Base-by-base conservation (phyloP, 2,797 vertebrate genomes). In the Helostoma temminkii region DNA sequence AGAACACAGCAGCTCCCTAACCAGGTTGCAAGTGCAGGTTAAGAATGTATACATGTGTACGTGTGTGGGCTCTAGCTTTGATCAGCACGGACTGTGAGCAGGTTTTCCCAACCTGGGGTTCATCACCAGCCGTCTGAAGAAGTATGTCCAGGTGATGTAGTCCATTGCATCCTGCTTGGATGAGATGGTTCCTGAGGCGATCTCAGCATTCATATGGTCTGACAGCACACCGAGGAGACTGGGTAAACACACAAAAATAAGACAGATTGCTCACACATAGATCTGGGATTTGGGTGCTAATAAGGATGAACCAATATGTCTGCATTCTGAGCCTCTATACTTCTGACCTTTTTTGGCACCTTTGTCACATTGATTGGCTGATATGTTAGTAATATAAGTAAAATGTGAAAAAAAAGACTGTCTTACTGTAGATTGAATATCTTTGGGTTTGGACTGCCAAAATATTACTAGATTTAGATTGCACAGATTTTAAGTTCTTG, bases 131-230 rank as follows among this genome's bases (percentile, higher is more conserved):
- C 98, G 93, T 58, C 97, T 95, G 91, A 99, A 99, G 92, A 99
- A 98, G 81, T 99, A 99, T 0, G 98, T 99, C 98, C 98, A 99
- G 62, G 97, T 99, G 85, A 99, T 96, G 90, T 99, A 99, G 93
- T 99, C 98, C 97, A 99, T 96, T 46, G 98, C 96, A 45, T 99
- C 98, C 89, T 99, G 98, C 82, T 99, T 99, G 78, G 97, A 99
- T 43, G 96, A 89, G 90, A 99, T 93, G 56, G 97, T 99, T 80
- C 97, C 97, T 67, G 97, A 96, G 71, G 97, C 95, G 34, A 98
- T 96, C 90, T 99, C 98, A 41, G 98, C 98, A 74, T 99, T 99
- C 90, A 99, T 89, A 85, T 99, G 97, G 88, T 99, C 98, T 39
- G 97, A 94, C 28, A 99, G 93, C 62, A 99, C 97, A 32, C 84